Conservation (phyloP, 2,888 invertebrate species). For the Troides aeacus region DNA sequence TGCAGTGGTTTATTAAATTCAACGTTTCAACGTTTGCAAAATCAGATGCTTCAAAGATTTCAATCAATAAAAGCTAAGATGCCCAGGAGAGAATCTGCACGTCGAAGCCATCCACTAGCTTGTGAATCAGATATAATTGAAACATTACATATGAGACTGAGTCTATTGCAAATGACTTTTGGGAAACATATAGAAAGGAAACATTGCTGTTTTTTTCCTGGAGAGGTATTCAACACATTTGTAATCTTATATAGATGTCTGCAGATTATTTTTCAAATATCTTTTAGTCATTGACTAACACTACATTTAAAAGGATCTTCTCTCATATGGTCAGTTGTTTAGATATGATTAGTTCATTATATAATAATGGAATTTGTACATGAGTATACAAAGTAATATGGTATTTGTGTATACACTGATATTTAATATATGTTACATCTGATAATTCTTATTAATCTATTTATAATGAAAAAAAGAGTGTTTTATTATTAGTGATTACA, state of each 20-base stretch:
- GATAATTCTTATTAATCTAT: too few species aligned
- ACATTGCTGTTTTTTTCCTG: constrained; percentile 96
- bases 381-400: too few species aligned
- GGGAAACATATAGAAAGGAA: constrained; percentile 96
- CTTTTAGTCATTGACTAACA: background rate
- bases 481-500: background rate
- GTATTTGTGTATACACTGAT: too few species aligned
- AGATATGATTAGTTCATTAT: too few species aligned
- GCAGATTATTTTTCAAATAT: background rate
- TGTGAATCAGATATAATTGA: constrained; percentile 96
- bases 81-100: constrained; percentile 94
- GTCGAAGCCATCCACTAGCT: constrained; percentile 93
- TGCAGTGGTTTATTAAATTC: constrained; percentile 89
- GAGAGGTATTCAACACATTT: constrained; percentile 83
- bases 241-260: background rate
- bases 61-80: constrained; percentile 94
- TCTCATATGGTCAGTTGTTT: too few species aligned
- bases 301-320: background rate
- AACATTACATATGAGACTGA: constrained; percentile 94
- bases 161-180: constrained; percentile 95
- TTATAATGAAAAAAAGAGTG: too few species aligned
- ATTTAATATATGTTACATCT: too few species aligned
- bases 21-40: constrained; percentile 91
- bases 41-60: constrained; percentile 90
- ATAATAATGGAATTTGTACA: too few species aligned